Percentiles rank a stretch among this genome's conserved stretches.
Evolutionary conservation across 2,797 vertebrate species (phyloP).

Genomic region (Petrocephalus sullivani): DNA sequence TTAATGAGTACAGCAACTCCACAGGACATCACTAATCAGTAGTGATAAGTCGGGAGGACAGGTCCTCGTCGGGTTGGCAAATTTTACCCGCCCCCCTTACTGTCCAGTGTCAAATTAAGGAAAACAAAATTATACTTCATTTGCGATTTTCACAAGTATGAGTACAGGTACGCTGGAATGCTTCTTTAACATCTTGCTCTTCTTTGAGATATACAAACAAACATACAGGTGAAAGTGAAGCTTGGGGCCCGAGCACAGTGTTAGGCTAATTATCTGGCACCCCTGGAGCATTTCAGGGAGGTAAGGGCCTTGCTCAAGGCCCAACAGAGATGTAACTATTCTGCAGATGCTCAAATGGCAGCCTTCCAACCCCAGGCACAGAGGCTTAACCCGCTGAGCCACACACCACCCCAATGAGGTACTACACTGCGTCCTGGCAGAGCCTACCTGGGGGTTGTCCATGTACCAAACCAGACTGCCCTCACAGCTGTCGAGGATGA

Average conservation of each 20-base stretch:
- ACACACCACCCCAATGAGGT: background rate
- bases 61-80: background rate
- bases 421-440: background rate
- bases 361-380: background rate
- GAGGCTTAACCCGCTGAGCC: background rate
- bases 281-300: background rate
- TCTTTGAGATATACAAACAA: background rate
- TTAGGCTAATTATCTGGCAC: background rate
- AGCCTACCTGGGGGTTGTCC: constrained; percentile 69
- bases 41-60: background rate
- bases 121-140: background rate
- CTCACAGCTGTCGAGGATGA: constrained; percentile 73
- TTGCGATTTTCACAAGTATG: background rate
- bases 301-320: background rate
- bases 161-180: background rate
- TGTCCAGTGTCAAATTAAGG: background rate
- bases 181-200: background rate
- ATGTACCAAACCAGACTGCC: constrained; percentile 81
- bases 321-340: background rate
- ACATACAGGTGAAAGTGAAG: background rate
- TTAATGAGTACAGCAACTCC: background rate
- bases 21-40: background rate
- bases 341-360: background rate
- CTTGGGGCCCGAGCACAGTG: background rate
- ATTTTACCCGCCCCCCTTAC: background rate